Conservation (phyloP, 2,888 invertebrate genomes). For the Caenorhabditis wallacei region DNA sequence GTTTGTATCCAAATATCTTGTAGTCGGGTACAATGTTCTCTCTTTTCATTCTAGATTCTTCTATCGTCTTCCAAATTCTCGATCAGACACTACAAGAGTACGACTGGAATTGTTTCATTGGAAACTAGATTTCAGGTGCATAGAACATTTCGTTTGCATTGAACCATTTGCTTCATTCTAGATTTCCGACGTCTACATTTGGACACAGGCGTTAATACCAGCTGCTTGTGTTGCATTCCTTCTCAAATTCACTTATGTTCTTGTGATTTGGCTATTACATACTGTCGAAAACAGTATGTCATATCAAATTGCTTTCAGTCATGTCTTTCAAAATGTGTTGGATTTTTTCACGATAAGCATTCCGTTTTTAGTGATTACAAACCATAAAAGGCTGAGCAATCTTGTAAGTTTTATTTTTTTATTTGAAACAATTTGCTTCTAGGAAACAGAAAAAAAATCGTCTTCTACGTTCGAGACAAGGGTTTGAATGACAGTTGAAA, state of each 20-base stretch:
- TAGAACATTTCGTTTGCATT: background rate
- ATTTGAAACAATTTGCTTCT: too few relatives aligned
- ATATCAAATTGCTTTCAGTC: conserved; percentile 24
- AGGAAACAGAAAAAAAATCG: conserved; percentile 54
- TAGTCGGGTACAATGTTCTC: background rate
- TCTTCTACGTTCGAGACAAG: conserved; percentile 82
- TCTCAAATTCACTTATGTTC: conserved; percentile 33
- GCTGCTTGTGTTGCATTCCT: conserved; percentile 37
- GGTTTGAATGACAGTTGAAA: conserved; percentile 82
- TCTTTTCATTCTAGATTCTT: conserved; percentile 27
- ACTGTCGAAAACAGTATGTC: conserved; percentile 6
- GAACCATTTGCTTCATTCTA: background rate
- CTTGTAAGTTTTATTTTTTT: conserved; percentile 35
- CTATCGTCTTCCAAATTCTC: conserved; percentile 38
- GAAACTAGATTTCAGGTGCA: conserved; percentile 38
- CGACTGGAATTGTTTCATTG: conserved; percentile 9
- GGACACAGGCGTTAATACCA: conserved; percentile 45
- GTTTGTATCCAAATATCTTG: background rate
- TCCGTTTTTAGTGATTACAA: conserved; percentile 31
- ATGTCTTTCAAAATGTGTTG: conserved; percentile 25
- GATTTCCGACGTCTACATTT: conserved; percentile 58
- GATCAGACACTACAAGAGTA: conserved; percentile 33
- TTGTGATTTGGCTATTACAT: conserved; percentile 30
- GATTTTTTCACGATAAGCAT: conserved; percentile 19
- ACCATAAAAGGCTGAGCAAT: conserved; percentile 27